Evolutionary conservation across 2,888 invertebrate species (phyloP).

Genomic region (Elmis aenea): DNA sequence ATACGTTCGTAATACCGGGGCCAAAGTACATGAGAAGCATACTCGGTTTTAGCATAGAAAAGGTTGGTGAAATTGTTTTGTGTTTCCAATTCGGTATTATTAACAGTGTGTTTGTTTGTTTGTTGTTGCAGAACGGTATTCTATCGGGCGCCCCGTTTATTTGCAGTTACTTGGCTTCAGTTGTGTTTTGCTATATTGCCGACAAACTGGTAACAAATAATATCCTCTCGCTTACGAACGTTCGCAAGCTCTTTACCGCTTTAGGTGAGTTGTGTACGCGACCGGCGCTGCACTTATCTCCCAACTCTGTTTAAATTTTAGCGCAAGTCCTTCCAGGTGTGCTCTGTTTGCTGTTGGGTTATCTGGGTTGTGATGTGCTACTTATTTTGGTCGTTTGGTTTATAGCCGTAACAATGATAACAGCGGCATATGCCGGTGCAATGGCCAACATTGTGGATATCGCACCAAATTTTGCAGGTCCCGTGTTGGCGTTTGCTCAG

Average conservation of each 20-base stretch:
- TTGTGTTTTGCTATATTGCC: slow-evolving; percentile 64
- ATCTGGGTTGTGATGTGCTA: slow-evolving; percentile 56
- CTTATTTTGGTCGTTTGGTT: slow-evolving; percentile 62
- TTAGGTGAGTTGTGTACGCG: slow-evolving; percentile 41
- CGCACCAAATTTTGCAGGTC: slow-evolving; percentile 72
- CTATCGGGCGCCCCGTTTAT: slow-evolving; percentile 65
- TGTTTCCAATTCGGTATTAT: no score
- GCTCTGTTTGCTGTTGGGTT: slow-evolving; percentile 58
- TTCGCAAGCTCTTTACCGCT: slow-evolving; percentile 64
- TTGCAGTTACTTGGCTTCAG: slow-evolving; percentile 65
- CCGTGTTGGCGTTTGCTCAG: slow-evolving; percentile 68
- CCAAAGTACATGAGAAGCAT: slow-evolving; percentile 68
- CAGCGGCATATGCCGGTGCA: slow-evolving; percentile 68
- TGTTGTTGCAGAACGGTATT: slow-evolving; percentile 55
- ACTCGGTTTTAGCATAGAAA: slow-evolving; percentile 62
- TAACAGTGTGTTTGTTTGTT: no score
- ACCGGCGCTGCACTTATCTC: not conserved
- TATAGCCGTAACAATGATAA: slow-evolving; percentile 63
- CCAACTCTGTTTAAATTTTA: slow-evolving; percentile 34
- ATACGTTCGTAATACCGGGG: slow-evolving; percentile 65
- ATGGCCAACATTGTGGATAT: slow-evolving; percentile 75
- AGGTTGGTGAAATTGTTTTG: no score
- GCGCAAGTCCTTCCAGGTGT: slow-evolving; percentile 67
- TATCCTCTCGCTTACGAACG: slow-evolving; percentile 57
- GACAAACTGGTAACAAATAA: slow-evolving; percentile 57